Conservation (phyloP, 2,113 vertebrate species). For the Chlorodrepanis virens region DNA sequence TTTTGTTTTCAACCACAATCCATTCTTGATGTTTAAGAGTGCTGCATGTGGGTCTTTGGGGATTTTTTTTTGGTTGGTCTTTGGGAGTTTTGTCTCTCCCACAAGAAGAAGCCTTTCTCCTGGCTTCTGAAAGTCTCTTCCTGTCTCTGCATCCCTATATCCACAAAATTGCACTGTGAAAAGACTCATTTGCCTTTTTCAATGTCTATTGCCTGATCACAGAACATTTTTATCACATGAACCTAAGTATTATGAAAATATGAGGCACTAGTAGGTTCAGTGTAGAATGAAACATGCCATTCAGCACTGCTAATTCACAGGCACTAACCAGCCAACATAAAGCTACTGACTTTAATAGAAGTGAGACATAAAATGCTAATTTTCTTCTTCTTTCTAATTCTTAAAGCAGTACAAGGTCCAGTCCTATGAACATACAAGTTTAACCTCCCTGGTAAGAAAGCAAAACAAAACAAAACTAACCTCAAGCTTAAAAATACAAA, state of each 20-base stretch:
- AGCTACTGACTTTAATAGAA: neutral
- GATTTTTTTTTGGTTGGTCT: neutral
- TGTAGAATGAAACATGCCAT: neutral
- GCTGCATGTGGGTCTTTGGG: neutral
- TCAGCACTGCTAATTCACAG: neutral
- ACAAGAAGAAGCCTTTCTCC: neutral
- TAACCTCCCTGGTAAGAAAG: fast-evolving
- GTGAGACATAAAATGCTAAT: neutral
- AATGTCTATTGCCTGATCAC: neutral
- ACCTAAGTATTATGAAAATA: neutral
- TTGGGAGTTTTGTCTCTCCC: neutral
- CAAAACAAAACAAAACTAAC: neutral
- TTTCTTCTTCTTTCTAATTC: neutral
- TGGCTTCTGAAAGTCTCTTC: neutral
- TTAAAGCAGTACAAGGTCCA: neutral
- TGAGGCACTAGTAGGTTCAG: neutral
- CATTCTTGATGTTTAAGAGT: neutral
- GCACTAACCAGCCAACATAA: neutral
- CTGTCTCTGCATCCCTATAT: neutral
- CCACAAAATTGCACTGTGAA: neutral
- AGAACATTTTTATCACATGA: neutral
- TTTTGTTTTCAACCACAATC: neutral
- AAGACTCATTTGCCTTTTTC: neutral
- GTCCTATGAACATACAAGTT: neutral
- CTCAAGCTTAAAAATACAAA: neutral